Percentiles rank a stretch among this genome's conserved stretches.
phyloP scores from a whole-genome alignment of 2,113 vertebrate species.

The Sphyrna mokarran region DNA sequence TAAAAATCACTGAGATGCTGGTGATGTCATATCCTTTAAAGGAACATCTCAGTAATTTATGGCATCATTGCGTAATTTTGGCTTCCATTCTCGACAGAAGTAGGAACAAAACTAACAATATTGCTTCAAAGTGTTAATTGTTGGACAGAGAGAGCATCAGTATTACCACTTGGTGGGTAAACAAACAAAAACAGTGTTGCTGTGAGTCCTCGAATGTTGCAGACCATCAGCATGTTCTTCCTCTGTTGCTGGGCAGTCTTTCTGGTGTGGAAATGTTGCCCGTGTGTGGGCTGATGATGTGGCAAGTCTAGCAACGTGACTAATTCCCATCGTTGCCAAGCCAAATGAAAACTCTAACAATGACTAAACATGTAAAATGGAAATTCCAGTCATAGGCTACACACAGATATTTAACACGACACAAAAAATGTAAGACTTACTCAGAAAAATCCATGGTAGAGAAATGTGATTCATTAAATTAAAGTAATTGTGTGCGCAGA shows the following conservation, averaged over 20 bases:
- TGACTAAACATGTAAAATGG: not conserved
- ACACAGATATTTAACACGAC: not conserved
- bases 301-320: not conserved
- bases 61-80: not conserved
- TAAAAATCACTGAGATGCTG: not conserved
- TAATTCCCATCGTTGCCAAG: not conserved
- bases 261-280: not conserved
- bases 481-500: not conserved
- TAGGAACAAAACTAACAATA: not conserved
- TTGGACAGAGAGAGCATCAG: not conserved
- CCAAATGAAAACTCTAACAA: not conserved
- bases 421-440: not conserved
- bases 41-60: not conserved
- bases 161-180: not conserved
- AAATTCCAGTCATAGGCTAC: not conserved
- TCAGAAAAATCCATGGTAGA: not conserved
- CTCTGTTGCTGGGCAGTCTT: not conserved
- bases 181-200: not conserved
- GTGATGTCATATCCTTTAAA: not conserved
- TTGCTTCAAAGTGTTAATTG: not conserved
- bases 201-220: not conserved
- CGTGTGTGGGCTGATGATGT: slow-evolving; percentile 23
- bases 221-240: not conserved
- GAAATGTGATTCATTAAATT: not conserved
- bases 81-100: not conserved